Percentiles rank a stretch among this genome's conserved stretches.
Evolutionary conservation across 2,797 vertebrate species (phyloP).

Genomic region (Acanthornis magna): DNA sequence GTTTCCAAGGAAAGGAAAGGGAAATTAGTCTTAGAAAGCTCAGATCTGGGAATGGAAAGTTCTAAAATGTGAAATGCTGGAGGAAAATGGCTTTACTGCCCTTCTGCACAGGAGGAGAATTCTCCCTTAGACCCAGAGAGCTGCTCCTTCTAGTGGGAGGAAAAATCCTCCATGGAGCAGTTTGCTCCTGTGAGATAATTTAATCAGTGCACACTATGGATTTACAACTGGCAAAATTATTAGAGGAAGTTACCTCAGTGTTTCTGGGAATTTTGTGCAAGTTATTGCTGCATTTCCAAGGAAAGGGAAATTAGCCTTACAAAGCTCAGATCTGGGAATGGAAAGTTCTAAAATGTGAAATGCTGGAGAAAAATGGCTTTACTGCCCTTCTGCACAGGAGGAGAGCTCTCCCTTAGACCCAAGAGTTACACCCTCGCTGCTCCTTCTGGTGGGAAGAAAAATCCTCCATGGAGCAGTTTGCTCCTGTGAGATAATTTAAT

Average conservation of each 20-base stretch:
- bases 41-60: not conserved
- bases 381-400: no score
- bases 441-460: not conserved
- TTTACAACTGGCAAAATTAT: not conserved
- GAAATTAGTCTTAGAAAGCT: not conserved
- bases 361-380: not conserved
- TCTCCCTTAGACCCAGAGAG: no score
- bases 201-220: rapidly evolving
- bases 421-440: no score
- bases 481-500: not conserved
- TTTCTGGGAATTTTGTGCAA: not conserved
- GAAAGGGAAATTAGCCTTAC: not conserved
- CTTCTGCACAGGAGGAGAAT: not conserved
- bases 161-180: rapidly evolving
- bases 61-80: not conserved
- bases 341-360: not conserved
- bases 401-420: no score
- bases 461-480: rapidly evolving
- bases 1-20: not conserved
- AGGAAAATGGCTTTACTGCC: not conserved
- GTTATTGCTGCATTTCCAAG: not conserved
- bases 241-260: not conserved
- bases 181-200: not conserved
- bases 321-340: not conserved
- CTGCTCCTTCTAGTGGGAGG: not conserved